These are phyloP conservation scores for Aptenodytes forsteri DNA, from an alignment of 2,113 vertebrate genomes.

Conservation along the genomic window DNA sequence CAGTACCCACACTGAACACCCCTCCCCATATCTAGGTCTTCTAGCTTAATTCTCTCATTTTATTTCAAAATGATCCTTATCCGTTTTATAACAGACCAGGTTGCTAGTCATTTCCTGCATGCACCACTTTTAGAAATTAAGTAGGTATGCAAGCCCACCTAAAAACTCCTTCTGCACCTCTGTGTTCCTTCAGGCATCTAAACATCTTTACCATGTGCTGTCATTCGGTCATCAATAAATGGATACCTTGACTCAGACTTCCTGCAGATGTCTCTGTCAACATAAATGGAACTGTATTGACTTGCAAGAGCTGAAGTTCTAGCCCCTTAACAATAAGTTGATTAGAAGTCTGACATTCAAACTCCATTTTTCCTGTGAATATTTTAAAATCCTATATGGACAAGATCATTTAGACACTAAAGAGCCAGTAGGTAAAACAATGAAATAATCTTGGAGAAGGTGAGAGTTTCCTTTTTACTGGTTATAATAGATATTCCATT, in stretches of 20 bases:
- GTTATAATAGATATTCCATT: neutral
- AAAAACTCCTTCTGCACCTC: neutral
- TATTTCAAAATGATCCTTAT: neutral
- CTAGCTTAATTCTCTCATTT: neutral
- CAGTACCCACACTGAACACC: neutral
- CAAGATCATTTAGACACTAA: neutral
- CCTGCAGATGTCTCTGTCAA: neutral
- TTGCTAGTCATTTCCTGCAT: neutral
- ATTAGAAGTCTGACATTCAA: neutral
- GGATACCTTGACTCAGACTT: neutral
- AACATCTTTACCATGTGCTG: neutral
- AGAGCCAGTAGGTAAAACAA: neutral
- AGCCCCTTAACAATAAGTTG: neutral
- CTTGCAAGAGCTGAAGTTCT: neutral
- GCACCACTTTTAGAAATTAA: neutral
- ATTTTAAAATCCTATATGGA: neutral
- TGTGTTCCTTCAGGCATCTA: neutral
- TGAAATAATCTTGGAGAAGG: neutral
- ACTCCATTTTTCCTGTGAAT: neutral
- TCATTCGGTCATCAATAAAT: neutral
- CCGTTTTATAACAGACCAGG: neutral
- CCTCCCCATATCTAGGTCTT: neutral
- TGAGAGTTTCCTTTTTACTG: neutral
- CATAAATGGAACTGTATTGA: neutral
- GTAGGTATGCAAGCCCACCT: neutral